phyloP scores from a whole-genome alignment of 2,113 vertebrate genomes.

The Oreocharis arfaki region DNA sequence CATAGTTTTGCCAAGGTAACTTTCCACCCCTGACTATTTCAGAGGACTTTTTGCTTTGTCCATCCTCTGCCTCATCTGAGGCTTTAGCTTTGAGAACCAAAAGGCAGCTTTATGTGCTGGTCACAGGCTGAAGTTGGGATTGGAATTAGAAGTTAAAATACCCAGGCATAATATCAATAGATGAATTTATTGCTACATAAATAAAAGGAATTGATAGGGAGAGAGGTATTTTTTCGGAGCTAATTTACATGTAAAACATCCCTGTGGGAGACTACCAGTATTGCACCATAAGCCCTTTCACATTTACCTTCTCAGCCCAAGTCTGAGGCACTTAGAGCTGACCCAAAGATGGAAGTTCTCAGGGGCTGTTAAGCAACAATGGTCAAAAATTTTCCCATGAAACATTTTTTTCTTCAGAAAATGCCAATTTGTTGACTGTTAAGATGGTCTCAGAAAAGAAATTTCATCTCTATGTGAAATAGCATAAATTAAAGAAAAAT shows the following conservation, averaged over 20 bases:
- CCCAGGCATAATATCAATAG: not conserved
- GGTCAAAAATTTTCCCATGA: not conserved
- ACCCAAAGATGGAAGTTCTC: not conserved
- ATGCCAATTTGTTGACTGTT: not conserved
- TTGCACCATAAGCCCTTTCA: not conserved
- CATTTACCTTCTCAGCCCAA: not conserved
- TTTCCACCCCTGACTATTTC: not conserved
- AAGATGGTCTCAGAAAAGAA: not conserved
- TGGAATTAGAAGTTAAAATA: constrained; percentile 18
- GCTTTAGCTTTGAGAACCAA: not conserved
- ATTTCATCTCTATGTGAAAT: not conserved
- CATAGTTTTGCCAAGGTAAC: not conserved
- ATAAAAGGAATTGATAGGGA: not conserved
- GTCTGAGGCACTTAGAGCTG: not conserved
- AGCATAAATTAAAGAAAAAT: not conserved
- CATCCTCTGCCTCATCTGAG: not conserved
- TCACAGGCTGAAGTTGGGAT: not conserved
- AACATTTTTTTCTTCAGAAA: not conserved
- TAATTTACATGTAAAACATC: constrained; percentile 1
- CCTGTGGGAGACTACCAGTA: not conserved
- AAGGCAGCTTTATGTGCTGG: not conserved
- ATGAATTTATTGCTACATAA: not conserved
- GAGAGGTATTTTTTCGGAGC: not conserved
- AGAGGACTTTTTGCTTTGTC: not conserved
- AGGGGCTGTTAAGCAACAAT: not conserved